A percentile compares a stretch with the other conserved stretches of the same genome.
Conservation (phyloP, 2,113 vertebrate genomes). For the Neogobius melanostomus region DNA sequence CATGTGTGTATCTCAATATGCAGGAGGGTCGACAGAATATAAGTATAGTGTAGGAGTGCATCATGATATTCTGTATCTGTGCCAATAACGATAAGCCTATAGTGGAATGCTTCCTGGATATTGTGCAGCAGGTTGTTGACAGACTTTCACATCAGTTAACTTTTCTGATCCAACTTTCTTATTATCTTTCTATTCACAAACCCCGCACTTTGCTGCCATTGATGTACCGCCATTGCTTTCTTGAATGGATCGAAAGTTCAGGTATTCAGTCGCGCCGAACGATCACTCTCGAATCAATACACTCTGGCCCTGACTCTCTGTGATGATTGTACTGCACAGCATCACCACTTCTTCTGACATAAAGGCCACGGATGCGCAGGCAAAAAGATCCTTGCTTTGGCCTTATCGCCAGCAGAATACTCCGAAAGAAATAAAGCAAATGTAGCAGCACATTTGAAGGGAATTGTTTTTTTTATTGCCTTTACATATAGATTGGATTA, state of each 20-base stretch:
- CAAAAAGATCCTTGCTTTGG: not conserved
- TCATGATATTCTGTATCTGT: no score
- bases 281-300: conserved; percentile 15
- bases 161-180: not conserved
- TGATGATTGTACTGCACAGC: no score
- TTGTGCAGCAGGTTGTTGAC: no score
- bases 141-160: no score
- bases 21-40: no score
- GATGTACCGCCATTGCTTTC: not conserved
- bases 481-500: no score
- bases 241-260: conserved; percentile 45
- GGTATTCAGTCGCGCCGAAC: conserved; percentile 24
- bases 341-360: not conserved
- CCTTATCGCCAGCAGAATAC: not conserved
- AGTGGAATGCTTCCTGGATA: no score
- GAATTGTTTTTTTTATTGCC: not conserved
- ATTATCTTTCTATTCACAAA: conserved; percentile 5
- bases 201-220: not conserved
- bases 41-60: no score
- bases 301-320: not conserved
- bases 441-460: not conserved
- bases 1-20: no score
- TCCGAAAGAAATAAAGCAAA: not conserved
- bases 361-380: not conserved
- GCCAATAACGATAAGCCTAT: no score